Base-by-base conservation (phyloP, 1,140 invertebrate genomes). In the Drosophila lacteicornis region DNA sequence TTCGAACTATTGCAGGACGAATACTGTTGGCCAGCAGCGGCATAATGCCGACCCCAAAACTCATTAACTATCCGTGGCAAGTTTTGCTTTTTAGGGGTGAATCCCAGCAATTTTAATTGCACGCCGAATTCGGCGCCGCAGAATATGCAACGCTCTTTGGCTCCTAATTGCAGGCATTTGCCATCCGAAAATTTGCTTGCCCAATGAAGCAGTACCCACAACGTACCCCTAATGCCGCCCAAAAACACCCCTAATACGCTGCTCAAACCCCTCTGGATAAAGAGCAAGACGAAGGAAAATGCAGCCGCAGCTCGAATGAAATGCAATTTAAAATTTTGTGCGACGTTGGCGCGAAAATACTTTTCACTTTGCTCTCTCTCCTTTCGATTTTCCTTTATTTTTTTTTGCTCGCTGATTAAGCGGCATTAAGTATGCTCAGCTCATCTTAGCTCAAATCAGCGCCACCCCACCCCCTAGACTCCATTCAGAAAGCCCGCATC, bases 311-410 rank as follows among this genome's bases (percentile, higher is more conserved):
- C 50, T 59, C 49, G 62, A 82, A 79, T 59, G 22, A 77, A 88
- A 80, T 78, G 76, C 82, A 83, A 88, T 86, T 83, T 87, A 40
- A 61, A 77, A 82, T 79, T 77, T 80, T 83, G 49, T 87, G 84
- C 77, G 38, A 60, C 61, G 84, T 57, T 83, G 30, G 70, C 82
- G 66, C 5, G 46, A 71, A 79, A 71, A 56, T 68, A 46, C 49
- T 68, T 70, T 68, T 38, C 30, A 17, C 33, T 53, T 53, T 3
- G 3, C 19, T 49, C 45, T 17, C 50, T n/a, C 15, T 22, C 11
- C 17, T 15, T 3, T 17, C 12, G 13, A 13, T 27, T 78, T 57
- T 65, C 36, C 50, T 40, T 25, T 25, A 25, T 22, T 55, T 51
- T 75, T 78, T 79, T 51, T 60, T 47, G n/a, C 38, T 8, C 46